Conservation (phyloP, 2,113 vertebrate species). For the Albula glossodonta region DNA sequence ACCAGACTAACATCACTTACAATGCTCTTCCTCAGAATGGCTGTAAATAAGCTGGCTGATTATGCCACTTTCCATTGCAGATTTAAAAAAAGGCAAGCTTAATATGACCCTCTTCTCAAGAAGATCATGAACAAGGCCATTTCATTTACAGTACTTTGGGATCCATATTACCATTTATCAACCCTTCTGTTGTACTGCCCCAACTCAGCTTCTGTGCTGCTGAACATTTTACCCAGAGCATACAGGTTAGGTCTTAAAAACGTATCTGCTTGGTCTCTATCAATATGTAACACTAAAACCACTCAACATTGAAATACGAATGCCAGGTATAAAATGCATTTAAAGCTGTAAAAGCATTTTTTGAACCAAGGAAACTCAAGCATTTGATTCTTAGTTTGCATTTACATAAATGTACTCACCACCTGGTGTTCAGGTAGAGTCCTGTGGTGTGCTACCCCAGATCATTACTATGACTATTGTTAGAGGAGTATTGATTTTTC, state of each 20-base stretch:
- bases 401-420: not conserved
- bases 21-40: not conserved
- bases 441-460: not conserved
- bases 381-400: not conserved
- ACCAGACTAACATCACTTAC: not conserved
- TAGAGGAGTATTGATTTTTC: not conserved
- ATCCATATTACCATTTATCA: too few relatives aligned
- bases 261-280: too few relatives aligned
- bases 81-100: not conserved
- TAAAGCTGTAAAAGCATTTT: not conserved
- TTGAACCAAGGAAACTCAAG: not conserved
- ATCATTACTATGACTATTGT: not conserved
- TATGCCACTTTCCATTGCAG: not conserved
- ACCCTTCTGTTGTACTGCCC: not conserved
- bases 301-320: too few relatives aligned
- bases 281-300: too few relatives aligned
- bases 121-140: not conserved
- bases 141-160: not conserved
- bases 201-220: not conserved
- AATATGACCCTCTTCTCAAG: too few relatives aligned
- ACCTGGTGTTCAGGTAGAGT: not conserved
- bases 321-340: not conserved
- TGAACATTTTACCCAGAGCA: too few relatives aligned
- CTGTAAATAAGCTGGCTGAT: not conserved
- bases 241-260: too few relatives aligned